phyloP scores from a whole-genome alignment of 2,888 invertebrate genomes.

The Nomada ferruginata region DNA sequence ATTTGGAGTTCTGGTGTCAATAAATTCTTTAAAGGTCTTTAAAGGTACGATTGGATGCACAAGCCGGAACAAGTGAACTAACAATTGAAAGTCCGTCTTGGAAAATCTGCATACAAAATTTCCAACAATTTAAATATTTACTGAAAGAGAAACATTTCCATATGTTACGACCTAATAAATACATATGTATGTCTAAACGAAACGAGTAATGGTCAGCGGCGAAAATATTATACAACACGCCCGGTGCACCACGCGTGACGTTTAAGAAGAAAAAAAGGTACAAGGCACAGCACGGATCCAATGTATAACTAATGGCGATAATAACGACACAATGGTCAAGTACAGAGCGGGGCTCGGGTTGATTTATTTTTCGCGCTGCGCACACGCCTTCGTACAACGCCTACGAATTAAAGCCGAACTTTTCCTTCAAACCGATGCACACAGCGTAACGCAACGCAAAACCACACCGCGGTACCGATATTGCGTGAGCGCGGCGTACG shows the following conservation, averaged over 20 bases:
- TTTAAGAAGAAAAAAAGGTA: conserved; percentile 17
- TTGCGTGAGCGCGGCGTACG: conserved; percentile 47
- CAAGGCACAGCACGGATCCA: conserved; percentile 20
- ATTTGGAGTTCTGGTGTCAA: too few relatives aligned
- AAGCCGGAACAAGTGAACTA: too few relatives aligned
- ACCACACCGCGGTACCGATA: conserved; percentile 15
- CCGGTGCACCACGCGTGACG: conserved; percentile 31
- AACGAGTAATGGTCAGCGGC: neutral
- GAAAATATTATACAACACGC: neutral
- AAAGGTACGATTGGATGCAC: too few relatives aligned
- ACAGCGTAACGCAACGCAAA: conserved; percentile 8
- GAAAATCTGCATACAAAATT: too few relatives aligned
- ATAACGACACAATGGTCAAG: conserved; percentile 29
- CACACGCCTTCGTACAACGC: conserved; percentile 38
- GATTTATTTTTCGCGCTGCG: conserved; percentile 68
- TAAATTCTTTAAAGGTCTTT: too few relatives aligned
- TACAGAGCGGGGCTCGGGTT: conserved; percentile 42
- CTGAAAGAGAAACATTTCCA: neutral
- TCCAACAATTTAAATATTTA: too few relatives aligned
- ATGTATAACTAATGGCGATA: conserved; percentile 46
- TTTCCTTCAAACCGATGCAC: too few relatives aligned
- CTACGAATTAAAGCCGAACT: conserved; percentile 10
- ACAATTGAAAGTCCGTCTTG: too few relatives aligned
- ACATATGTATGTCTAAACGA: too few relatives aligned
- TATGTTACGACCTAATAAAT: too few relatives aligned